Evolutionary conservation across 2,888 invertebrate genomes (phyloP), one percentile per base, ranked within the genome.

Genomic region (Darwinula stevensoni): DNA sequence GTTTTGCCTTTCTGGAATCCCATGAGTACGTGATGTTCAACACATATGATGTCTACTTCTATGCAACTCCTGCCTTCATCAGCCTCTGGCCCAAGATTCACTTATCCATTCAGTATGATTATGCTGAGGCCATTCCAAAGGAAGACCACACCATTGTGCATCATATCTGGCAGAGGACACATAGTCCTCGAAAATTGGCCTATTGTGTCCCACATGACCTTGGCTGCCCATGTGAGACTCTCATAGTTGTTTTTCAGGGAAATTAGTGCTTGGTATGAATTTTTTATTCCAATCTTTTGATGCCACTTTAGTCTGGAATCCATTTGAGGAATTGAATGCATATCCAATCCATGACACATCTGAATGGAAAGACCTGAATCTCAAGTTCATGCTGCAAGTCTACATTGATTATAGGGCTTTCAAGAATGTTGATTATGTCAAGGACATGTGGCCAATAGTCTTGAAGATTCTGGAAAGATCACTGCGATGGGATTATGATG

Each of bases 1-100:
- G 74, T 42, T 91, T 84, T 56, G 80, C 70, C 12, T 86, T 88
- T 50, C 57, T 88, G 31, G 88, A 91, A 59, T 84, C 86, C 2
- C 86, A 86, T 47, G 88, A 88, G 52, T 88, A 88, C 51, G 63
- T 78, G 44, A 88, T 91, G 86, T 80, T 75, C 50, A 86, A 84
- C 46, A 84, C 86, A 0, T 88, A 86, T 47, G 88, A 88, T 54
- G 88, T 88, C 11, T 86, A 88, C 53, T 86, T 84, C 54, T 88
- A 88, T 51, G 84, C 86, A 3, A 84, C 86, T 1, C 82, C 74
- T 48, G 76, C 84, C n/a, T 54, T 86, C 42, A 65, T 72, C 6
- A 69, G 71, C 56, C 60, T 86, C 36, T 91, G 84, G 82, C 88
- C 91, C 17, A 65, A 74, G 51, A 58, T 91, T 41, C 84, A 86